Conservation (phyloP, 2,888 invertebrate species). For the Linnaemya vulpina region DNA sequence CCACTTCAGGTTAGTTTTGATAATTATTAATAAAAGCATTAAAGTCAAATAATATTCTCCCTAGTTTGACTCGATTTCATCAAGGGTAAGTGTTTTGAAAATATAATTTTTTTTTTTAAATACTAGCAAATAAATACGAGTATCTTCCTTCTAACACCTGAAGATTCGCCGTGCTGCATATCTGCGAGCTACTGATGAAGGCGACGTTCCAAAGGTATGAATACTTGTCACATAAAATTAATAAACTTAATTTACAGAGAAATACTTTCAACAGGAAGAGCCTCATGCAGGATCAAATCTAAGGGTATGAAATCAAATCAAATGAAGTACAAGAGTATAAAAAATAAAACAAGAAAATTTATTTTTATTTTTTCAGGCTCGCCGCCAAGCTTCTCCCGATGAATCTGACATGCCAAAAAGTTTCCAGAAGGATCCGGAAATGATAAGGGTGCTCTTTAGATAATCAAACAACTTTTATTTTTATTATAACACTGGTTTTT, state of each 20-base stretch:
- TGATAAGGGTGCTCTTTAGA: slow-evolving; percentile 10
- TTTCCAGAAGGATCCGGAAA: not conserved
- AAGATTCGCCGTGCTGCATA: slow-evolving; percentile 32
- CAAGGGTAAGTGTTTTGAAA: slow-evolving; percentile 39
- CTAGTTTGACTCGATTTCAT: slow-evolving; percentile 3
- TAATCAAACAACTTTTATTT: not conserved
- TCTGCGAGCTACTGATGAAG: not conserved
- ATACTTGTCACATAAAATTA: not conserved
- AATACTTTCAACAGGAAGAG: not conserved
- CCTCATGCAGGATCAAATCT: not conserved
- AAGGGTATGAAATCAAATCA: slow-evolving; percentile 30
- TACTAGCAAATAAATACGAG: not conserved
- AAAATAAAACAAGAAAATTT: not conserved
- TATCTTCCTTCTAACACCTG: not conserved
- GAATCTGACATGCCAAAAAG: slow-evolving; percentile 30
- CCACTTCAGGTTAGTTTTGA: slow-evolving; percentile 24
- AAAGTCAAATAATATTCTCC: not conserved
- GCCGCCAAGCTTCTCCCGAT: slow-evolving; percentile 38
- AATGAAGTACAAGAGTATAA: not conserved
- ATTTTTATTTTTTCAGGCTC: slow-evolving; percentile 14
- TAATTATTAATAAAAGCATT: not conserved
- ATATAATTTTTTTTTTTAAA: not conserved
- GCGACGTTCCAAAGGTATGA: slow-evolving; percentile 33
- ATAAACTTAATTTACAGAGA: not conserved
- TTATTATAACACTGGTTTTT: not conserved